Conservation (phyloP, 2,888 invertebrate species). For the Tinea pellionella region DNA sequence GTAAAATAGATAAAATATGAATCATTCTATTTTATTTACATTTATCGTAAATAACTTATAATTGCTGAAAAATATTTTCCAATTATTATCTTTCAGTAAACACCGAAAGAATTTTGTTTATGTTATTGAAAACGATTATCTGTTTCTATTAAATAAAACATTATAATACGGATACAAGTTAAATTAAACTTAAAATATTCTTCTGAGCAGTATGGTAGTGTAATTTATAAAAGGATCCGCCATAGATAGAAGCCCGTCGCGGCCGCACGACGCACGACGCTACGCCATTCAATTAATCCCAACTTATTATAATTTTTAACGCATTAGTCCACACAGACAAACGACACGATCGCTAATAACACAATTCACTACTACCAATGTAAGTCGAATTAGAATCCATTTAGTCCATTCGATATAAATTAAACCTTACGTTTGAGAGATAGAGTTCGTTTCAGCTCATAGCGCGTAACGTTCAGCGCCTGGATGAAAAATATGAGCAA, state of each 20-base stretch:
- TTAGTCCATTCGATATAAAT: not conserved
- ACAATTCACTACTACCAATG: slow-evolving; percentile 3
- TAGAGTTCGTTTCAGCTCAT: not conserved
- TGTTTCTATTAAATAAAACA: no score
- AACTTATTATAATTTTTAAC: slow-evolving; percentile 15
- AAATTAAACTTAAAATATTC: not conserved
- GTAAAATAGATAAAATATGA: no score
- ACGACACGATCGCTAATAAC: slow-evolving; percentile 10
- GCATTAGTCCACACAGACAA: slow-evolving; percentile 10
- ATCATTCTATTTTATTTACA: no score
- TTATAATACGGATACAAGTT: not conserved
- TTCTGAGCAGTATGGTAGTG: no score
- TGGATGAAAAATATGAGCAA: slow-evolving; percentile 3
- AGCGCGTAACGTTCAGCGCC: not conserved
- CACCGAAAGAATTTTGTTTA: no score
- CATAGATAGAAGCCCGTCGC: slow-evolving; percentile 1
- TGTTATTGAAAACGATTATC: no score
- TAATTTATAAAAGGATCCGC: not conserved
- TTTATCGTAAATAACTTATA: no score
- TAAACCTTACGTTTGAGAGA: not conserved
- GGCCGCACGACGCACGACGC: not conserved
- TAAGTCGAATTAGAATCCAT: not conserved
- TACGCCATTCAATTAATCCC: slow-evolving; percentile 12
- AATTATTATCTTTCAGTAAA: no score
- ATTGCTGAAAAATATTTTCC: no score